A percentile compares a stretch with the other conserved stretches of the same genome.
These are phyloP conservation scores for Dendrophyllia cribrosa DNA, from an alignment of 64 coral and sea anemone genomes.

Conservation along the genomic window DNA sequence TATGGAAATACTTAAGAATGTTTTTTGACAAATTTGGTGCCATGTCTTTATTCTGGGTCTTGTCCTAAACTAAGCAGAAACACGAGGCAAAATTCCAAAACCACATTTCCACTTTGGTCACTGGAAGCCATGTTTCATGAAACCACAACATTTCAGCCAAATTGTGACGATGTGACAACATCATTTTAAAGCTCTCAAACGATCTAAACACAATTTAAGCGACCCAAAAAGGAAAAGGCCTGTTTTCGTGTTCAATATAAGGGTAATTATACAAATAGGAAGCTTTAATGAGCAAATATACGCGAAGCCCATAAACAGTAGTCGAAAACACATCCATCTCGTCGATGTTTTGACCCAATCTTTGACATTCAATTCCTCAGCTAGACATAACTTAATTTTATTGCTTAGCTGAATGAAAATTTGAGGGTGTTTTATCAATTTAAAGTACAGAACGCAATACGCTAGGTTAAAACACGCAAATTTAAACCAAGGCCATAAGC, in stretches of 20 bases:
- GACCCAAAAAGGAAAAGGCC: not conserved
- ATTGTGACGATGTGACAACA: not conserved
- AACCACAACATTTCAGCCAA: conserved; percentile 6
- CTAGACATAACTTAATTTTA: not conserved
- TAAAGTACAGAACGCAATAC: not conserved
- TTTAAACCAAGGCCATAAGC: not conserved
- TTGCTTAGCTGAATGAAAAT: not conserved
- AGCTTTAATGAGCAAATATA: not conserved
- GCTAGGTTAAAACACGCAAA: not conserved
- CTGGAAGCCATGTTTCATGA: not conserved
- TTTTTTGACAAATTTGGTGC: not conserved
- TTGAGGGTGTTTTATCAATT: not conserved
- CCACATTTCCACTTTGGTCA: not conserved
- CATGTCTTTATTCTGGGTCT: not conserved
- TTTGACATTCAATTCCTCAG: not conserved
- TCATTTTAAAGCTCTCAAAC: not conserved
- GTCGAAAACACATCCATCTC: not conserved
- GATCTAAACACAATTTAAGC: not conserved
- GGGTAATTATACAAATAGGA: not conserved
- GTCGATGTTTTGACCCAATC: not conserved
- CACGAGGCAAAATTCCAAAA: conserved; percentile 46
- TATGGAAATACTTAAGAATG: not conserved
- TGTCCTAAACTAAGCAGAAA: not conserved
- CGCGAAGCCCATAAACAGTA: not conserved
- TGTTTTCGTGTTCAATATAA: not conserved